Conservation (phyloP, 1,140 invertebrate species). For the Atta colombica region DNA sequence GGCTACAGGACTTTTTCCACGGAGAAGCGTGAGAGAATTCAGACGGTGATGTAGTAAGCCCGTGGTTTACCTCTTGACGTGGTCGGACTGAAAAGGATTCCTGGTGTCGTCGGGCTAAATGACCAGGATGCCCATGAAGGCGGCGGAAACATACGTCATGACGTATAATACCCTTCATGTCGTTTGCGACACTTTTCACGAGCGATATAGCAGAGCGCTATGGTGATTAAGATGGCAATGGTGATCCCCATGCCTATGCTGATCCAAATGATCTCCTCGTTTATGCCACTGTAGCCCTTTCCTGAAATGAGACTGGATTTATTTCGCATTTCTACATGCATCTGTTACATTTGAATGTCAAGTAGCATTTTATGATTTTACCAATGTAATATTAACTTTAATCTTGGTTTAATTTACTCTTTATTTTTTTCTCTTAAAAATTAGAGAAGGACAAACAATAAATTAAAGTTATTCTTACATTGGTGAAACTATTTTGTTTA, state of each 20-base stretch:
- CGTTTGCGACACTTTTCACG: slow-evolving; percentile 92
- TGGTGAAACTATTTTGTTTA: background rate
- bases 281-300: slow-evolving; percentile 92
- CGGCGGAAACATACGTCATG: slow-evolving; percentile 88
- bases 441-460: too few species aligned
- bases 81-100: slow-evolving; percentile 83
- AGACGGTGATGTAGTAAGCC: slow-evolving; percentile 83
- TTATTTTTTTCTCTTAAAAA: too few species aligned
- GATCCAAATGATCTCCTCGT: slow-evolving; percentile 95
- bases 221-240: slow-evolving; percentile 92
- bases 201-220: slow-evolving; percentile 93
- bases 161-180: slow-evolving; percentile 89
- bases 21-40: slow-evolving; percentile 45
- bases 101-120: slow-evolving; percentile 78
- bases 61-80: slow-evolving; percentile 81
- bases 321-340: slow-evolving; percentile 22
- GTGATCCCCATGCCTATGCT: slow-evolving; percentile 94
- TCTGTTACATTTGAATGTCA: background rate
- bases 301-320: slow-evolving; percentile 86
- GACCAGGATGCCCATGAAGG: slow-evolving; percentile 80
- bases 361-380: background rate
- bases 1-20: background rate
- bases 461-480: too few species aligned
- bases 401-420: too few species aligned
- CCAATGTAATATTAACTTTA: too few species aligned